Conservation (phyloP, 1,140 invertebrate species). For the Homarus americanus region DNA sequence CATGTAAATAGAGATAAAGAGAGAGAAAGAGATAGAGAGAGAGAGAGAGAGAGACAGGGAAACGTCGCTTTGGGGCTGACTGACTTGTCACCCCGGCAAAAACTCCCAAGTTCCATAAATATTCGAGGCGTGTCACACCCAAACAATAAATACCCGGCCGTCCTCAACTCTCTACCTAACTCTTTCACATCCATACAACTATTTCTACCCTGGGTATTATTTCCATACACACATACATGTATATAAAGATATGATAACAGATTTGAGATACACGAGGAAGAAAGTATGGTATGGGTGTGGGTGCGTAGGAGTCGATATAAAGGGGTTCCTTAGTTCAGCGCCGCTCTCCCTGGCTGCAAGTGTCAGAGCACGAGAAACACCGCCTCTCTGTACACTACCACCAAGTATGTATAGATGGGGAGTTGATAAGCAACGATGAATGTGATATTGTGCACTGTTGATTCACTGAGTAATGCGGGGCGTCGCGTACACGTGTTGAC, state of each 20-base stretch:
- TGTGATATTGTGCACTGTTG: constrained; percentile 68
- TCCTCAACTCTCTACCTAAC: background rate
- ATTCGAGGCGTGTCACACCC: constrained; percentile 55
- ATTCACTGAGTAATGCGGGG: constrained; percentile 48
- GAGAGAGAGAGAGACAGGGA: background rate
- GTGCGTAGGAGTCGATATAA: background rate
- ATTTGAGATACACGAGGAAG: too few species aligned
- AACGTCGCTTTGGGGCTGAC: background rate
- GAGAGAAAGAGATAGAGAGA: background rate
- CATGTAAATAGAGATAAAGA: constrained; percentile 52
- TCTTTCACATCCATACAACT: background rate
- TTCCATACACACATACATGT: background rate
- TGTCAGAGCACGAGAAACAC: constrained; percentile 8
- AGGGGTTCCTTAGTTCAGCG: constrained; percentile 13
- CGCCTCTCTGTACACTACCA: constrained; percentile 22
- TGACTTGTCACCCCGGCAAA: constrained; percentile 51
- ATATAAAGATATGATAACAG: too few species aligned
- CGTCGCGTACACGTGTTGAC: constrained; percentile 26
- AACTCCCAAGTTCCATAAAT: constrained; percentile 52
- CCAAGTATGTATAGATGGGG: constrained; percentile 24
- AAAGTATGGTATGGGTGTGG: background rate
- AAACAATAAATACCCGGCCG: constrained; percentile 49
- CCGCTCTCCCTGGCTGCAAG: background rate
- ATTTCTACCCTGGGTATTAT: background rate
- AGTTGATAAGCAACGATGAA: constrained; percentile 62